A percentile compares a stretch with the other conserved stretches of the same genome.
Conservation (phyloP, 2,888 invertebrate genomes). For the Cryptops parisi region DNA sequence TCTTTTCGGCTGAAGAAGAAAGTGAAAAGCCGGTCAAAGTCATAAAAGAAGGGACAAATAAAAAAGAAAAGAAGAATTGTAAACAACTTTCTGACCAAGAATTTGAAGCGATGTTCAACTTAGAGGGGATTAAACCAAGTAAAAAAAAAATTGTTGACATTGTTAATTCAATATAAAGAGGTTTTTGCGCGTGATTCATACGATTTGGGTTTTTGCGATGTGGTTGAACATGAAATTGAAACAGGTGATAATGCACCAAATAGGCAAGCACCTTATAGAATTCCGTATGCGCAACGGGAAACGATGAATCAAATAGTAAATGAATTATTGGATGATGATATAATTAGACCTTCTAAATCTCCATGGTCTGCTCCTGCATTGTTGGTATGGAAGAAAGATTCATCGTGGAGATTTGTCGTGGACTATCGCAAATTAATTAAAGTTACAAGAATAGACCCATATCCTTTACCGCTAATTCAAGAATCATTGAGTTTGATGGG, state of each 20-base stretch:
- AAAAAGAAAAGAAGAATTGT: neutral
- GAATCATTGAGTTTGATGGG: neutral
- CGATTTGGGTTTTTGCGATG: neutral
- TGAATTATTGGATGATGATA: neutral
- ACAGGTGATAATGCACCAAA: slow-evolving; percentile 2
- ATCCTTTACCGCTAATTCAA: neutral
- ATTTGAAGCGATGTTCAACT: too few species aligned
- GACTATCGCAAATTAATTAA: slow-evolving; percentile 18
- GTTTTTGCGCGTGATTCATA: neutral
- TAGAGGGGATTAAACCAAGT: too few species aligned
- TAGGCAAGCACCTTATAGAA: neutral
- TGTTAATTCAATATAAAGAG: neutral
- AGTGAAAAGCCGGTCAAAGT: neutral
- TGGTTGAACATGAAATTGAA: slow-evolving; percentile 7
- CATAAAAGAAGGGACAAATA: neutral
- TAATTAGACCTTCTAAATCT: slow-evolving; percentile 21
- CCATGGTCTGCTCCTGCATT: slow-evolving; percentile 23
- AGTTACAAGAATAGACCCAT: neutral
- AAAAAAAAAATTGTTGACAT: neutral
- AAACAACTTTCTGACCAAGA: neutral
- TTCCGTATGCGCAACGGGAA: neutral
- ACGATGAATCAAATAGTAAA: neutral
- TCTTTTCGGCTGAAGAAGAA: neutral
- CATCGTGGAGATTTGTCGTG: slow-evolving; percentile 23
- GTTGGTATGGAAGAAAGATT: slow-evolving; percentile 23